Conservation (phyloP, 2,888 invertebrate species). For the Clunio marinus region DNA sequence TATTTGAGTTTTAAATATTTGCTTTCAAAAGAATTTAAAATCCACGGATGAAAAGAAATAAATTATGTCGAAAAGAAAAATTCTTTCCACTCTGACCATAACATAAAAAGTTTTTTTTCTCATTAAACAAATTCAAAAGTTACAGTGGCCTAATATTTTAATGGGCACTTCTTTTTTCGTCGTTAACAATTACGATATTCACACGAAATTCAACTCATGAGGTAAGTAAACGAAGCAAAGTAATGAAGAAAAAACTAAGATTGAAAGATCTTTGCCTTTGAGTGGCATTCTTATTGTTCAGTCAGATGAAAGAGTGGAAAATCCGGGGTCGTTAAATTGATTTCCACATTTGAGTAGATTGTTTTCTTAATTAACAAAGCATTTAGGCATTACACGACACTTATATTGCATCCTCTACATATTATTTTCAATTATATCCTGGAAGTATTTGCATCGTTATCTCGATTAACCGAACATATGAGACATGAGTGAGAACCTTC, state of each 20-base stretch:
- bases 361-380: too few species aligned
- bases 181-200: background rate
- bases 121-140: background rate
- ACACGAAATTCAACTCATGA: background rate
- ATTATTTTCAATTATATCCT: too few species aligned
- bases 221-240: background rate
- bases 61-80: too few species aligned
- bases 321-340: background rate
- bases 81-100: background rate
- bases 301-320: background rate
- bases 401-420: too few species aligned
- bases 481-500: too few species aligned
- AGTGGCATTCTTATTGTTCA: conserved; percentile 19
- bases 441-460: too few species aligned
- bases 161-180: background rate
- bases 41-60: too few species aligned
- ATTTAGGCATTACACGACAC: too few species aligned
- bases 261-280: background rate
- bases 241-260: too few species aligned
- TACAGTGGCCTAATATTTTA: background rate
- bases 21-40: too few species aligned
- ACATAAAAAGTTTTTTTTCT: background rate
- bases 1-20: too few species aligned
- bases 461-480: too few species aligned
- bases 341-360: background rate